Evolutionary conservation across 2,113 vertebrate genomes (phyloP), one percentile per base, ranked within the genome.

Genomic region (Caranx ignobilis): DNA sequence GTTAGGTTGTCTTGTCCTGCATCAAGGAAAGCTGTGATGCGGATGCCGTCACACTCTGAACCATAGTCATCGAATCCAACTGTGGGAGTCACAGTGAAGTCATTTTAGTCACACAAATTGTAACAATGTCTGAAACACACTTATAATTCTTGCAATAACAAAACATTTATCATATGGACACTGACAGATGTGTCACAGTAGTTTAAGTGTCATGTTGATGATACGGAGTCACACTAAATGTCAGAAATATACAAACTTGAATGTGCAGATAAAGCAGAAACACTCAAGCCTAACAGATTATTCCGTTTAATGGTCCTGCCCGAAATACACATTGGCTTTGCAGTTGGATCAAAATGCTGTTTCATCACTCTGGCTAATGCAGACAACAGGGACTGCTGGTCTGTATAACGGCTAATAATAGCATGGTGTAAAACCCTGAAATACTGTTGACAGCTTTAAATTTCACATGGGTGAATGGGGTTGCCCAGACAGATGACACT

Each of bases 61-160:
- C 96, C 95, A 82, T 95, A 97, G 90, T 97, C 97, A 93, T 97
- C 97, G 88, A 97, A 97, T 57, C 96, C 97, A 96, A 96, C 95
- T 95, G 91, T 11, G 62, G 71, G 37, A 68, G 9, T 5, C 13
- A 67, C 9, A 54, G 4, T 70, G 19, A 26, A 11, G 52, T 5
- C 0, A 31, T 55, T 83, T 83, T 26, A 70, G 8, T 11, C 37
- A 70, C 2, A 18, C 9, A 65, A 47, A 50, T 8, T 31, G 35
- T 52, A 57, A 6, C 9, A 18, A 34, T 41, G 6, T 41, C 8
- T 37, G 8, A 21, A 61, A 9, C 6, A n/a, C 21, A 34, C 12
- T 31, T 35, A 3, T 56, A 60, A 34, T 74, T 9, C 21, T 21
- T 43, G 45, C 19, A 47, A 39, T 62, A 64, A 75, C 32, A 69